Evolutionary conservation across 2,797 vertebrate genomes (phyloP).

Genomic region (Lerista edwardsae): DNA sequence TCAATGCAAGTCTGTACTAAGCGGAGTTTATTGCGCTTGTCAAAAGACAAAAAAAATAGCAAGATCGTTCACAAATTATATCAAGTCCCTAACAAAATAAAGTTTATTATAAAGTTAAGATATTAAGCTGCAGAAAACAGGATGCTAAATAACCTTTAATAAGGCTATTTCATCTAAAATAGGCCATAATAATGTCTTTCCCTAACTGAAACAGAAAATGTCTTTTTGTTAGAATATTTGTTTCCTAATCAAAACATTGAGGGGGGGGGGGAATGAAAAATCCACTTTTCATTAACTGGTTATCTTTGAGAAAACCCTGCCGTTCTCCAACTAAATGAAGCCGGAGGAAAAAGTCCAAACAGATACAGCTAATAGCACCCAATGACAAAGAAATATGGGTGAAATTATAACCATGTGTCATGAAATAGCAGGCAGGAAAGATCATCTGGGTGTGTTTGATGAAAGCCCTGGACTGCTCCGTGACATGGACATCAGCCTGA

Average conservation of each 20-base stretch:
- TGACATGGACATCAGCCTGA: conserved; percentile 75
- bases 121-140: conserved; percentile 78
- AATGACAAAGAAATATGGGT: conserved; percentile 74
- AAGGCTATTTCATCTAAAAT: conserved; percentile 69
- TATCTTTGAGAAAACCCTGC: conserved; percentile 65
- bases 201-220: conserved; percentile 74
- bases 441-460: conserved; percentile 80
- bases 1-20: conserved; percentile 77
- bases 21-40: conserved; percentile 82
- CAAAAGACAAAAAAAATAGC: conserved; percentile 74
- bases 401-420: conserved; percentile 82
- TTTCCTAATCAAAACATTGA: conserved; percentile 67
- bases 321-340: conserved; percentile 67
- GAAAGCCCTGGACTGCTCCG: conserved; percentile 69
- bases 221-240: conserved; percentile 69
- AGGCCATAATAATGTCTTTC: conserved; percentile 72
- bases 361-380: conserved; percentile 78
- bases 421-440: conserved; percentile 74
- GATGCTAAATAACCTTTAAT: conserved; percentile 78
- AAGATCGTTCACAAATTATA: conserved; percentile 81
- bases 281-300: conserved; percentile 73
- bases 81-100: conserved; percentile 78
- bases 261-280: conserved; percentile 64
- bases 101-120: too few relatives aligned
- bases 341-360: conserved; percentile 69